Conservation (phyloP, 2,113 vertebrate genomes). For the Notechis scutatus region DNA sequence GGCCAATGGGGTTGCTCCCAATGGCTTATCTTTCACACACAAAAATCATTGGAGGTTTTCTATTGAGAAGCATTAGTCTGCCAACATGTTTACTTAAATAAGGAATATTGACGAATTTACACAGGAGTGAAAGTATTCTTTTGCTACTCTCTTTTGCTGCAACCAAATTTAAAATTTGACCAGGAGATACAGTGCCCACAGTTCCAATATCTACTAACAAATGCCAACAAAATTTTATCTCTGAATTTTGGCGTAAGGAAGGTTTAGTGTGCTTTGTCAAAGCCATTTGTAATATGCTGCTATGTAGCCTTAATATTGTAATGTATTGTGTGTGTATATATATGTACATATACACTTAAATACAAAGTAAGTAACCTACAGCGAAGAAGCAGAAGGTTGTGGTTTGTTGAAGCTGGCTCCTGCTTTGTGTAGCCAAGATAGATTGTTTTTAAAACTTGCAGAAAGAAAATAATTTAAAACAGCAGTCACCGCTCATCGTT, state of each 20-base stretch:
- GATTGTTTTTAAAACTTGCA: conserved; percentile 3
- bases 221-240: background rate
- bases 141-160: background rate
- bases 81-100: background rate
- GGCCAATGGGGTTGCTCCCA: background rate
- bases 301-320: conserved; percentile 37
- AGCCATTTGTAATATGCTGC: conserved; percentile 29
- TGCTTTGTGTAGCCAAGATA: background rate
- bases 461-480: conserved; percentile 14
- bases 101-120: background rate
- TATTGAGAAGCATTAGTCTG: background rate
- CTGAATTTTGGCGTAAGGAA: conserved; percentile 8
- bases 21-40: background rate
- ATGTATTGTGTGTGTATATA: conserved; percentile 11
- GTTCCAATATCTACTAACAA: background rate
- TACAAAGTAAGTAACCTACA: background rate
- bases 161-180: background rate
- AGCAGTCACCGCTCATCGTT: background rate
- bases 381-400: background rate
- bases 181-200: background rate
- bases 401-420: background rate
- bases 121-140: background rate
- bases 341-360: conserved; percentile 5
- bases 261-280: conserved; percentile 15
- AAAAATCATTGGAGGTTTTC: background rate